phyloP scores from a whole-genome alignment of 1,140 invertebrate genomes.

The Microplitis demolitor region DNA sequence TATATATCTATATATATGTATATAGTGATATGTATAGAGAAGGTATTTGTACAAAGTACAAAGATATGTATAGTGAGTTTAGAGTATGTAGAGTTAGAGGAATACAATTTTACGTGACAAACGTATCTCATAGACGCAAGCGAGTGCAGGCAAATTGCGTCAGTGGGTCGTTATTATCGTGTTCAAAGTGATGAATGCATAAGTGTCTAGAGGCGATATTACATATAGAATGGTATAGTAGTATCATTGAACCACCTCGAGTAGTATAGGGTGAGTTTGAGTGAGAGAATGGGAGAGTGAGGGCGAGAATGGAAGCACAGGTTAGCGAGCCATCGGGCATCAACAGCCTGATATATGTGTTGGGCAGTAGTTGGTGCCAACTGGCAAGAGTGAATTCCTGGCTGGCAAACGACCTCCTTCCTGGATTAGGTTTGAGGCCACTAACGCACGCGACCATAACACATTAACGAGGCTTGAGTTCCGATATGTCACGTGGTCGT shows the following conservation, averaged over 20 bases:
- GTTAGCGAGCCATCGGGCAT: background rate
- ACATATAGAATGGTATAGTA: background rate
- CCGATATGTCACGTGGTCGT: slow-evolving; percentile 11
- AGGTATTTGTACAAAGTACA: too few relatives aligned
- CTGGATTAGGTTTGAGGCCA: slow-evolving; percentile 1
- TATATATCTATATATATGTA: too few relatives aligned
- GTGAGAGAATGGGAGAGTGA: background rate
- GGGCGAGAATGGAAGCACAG: background rate
- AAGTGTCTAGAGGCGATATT: background rate
- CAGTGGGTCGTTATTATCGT: slow-evolving; percentile 14
- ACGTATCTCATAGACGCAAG: background rate
- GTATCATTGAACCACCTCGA: background rate
- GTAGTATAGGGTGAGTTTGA: too few relatives aligned
- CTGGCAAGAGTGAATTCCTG: slow-evolving; percentile 19
- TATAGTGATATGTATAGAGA: too few relatives aligned
- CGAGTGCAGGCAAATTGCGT: background rate
- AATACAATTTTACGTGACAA: background rate
- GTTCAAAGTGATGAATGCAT: slow-evolving; percentile 8
- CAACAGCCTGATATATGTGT: background rate
- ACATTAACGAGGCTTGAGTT: slow-evolving; percentile 15
- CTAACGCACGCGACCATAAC: slow-evolving; percentile 16
- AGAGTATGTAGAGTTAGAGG: too few relatives aligned
- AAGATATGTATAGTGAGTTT: too few relatives aligned
- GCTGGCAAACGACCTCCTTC: slow-evolving; percentile 9
- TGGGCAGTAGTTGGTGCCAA: background rate